These are phyloP conservation scores for Lontra canadensis DNA, from an alignment of 2,113 vertebrate species.

Conservation along the genomic window DNA sequence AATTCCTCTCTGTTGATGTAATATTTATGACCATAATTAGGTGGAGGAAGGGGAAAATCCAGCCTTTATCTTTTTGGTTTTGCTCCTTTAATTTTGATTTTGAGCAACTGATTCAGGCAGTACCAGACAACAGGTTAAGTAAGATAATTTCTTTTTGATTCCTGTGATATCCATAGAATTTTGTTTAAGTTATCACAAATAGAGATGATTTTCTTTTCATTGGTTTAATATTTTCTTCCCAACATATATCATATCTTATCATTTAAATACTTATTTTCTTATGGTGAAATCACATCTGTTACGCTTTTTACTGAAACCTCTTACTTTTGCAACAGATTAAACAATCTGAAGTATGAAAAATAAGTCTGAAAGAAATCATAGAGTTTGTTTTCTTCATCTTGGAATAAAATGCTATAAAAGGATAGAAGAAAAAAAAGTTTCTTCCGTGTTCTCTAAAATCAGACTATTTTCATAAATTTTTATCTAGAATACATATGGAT, in stretches of 20 bases:
- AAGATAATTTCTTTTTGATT: not conserved
- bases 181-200: not conserved
- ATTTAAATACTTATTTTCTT: slow-evolving; percentile 20
- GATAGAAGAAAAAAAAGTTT: not conserved
- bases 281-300: not conserved
- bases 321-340: slow-evolving; percentile 21
- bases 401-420: not conserved
- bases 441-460: not conserved
- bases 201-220: not conserved
- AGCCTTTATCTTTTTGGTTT: not conserved
- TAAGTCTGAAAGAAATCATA: not conserved
- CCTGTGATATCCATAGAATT: not conserved
- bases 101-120: not conserved
- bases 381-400: slow-evolving; percentile 16
- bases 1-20: not conserved
- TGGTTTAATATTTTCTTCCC: slow-evolving; percentile 8
- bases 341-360: not conserved
- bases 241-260: not conserved
- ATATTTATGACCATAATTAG: not conserved
- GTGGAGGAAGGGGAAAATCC: not conserved
- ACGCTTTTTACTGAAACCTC: not conserved
- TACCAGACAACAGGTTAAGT: not conserved
- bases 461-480: not conserved
- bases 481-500: not conserved
- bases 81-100: not conserved